Base-by-base conservation (phyloP, 2,888 invertebrate species). In the Cryptus viduatorius region DNA sequence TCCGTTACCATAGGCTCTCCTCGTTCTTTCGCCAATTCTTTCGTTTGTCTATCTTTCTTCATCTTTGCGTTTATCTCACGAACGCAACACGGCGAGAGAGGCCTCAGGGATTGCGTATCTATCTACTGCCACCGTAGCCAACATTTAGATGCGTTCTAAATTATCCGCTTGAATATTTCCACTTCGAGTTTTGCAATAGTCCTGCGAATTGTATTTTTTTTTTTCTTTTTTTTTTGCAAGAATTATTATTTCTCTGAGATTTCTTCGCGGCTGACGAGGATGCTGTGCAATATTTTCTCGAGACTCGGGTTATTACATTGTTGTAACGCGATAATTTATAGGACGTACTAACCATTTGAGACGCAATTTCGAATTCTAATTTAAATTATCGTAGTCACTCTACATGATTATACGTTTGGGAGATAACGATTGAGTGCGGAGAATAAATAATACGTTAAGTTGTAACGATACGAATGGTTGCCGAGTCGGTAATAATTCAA, bases 81-180 rank as follows among this genome's bases (percentile, higher is more conserved):
- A 37, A 76, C 71, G 61, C 50, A 77, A 80, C 79, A 69, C 80
- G 67, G 48, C 68, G 75, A 37, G 37, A 37, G 37, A 67, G 69
- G 73, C 67, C 75, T 50, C 75, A 68, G 19, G 56, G 65, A 82
- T 85, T 85, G 85, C 85, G 85, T 85, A 65, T 72, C 29, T 82
- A 65, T 78, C 48, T 76, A 68, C 78, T 24, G 69, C 65, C 37
- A 59, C 65, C 24, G 24, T 68, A 84, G 65, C 80, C 68, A 82
- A 81, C 82, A 67, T 79, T 82, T 82, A 85, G 85, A 85, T 85
- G 85, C 85, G 85, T 85, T 85, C 76, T 79, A 85, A 85, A 85
- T 85, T 82, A 84, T 84, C 84, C 76, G 76, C 59, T 64, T 67
- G 71, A 76, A 79, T 72, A 69, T 72, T 65, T 76, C 79, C 44